Evolutionary conservation across 35 echinoderm and acorn worm species (phyloP), one percentile per base, ranked within the genome.

Genomic region (Stichopus chloronotus): DNA sequence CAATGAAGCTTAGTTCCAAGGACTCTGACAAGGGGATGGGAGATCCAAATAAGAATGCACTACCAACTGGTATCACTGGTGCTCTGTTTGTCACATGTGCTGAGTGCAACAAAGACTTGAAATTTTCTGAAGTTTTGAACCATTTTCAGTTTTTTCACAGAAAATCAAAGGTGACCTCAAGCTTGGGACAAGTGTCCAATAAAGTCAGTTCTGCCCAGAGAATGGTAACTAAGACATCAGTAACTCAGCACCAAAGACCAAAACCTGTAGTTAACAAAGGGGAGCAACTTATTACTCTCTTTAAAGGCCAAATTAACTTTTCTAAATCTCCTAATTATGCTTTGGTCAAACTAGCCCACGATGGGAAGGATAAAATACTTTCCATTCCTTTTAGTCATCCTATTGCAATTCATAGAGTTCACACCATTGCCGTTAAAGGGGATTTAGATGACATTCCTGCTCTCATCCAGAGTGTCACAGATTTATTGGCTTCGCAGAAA

Each of bases 401-500:
- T 2, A 91, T 91, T 79, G 90, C 76, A 14, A 57, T 23, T 71
- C 90, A 91, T 55, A 91, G 43, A 78, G 90, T 91, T 12, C 69
- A 91, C 23, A 91, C 90, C 52, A 79, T 91, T 53, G 90, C 90
- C 56, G 90, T 91, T 9, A 91, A 91, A 79, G 90, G 90, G 24
- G 25, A 43, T 16, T 79, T 91, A 72, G 90, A 91, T 55, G 90
- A 91, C 53, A 91, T 91, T 53, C 71, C 90, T 7, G 90, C 71
- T 58, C 76, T 91, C 56, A 79, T 91, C 6, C 69, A 91, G 59
- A 79, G 90, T 78, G 90, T 91, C 69, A 91, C 90, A 78, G 90
- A 91, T n/a, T 30, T 91, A 55, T 72, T 79, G 53, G 76, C 58
- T 5, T 78, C 59, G 4, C 90, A 91, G 57, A 91, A 79, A 91